These are phyloP conservation scores for Drosophila punjabiensis DNA, from an alignment of 1,140 invertebrate genomes.

Conservation along the genomic window DNA sequence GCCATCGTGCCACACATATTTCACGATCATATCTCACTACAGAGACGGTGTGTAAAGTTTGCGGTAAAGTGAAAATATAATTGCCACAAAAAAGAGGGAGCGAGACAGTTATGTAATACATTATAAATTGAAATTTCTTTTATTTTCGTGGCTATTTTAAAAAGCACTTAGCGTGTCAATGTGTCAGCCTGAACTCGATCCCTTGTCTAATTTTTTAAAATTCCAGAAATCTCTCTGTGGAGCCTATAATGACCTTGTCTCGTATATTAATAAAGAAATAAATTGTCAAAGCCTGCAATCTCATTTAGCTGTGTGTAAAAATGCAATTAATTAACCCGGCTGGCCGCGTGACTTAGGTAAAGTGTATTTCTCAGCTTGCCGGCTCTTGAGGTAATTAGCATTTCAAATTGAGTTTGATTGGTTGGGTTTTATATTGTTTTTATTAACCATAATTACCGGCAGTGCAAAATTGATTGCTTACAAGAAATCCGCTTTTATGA, in stretches of 20 bases:
- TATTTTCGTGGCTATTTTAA: conserved; percentile 37
- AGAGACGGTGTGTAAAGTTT: conserved; percentile 51
- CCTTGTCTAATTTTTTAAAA: conserved; percentile 14
- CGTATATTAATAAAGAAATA: neutral
- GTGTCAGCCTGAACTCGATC: conserved; percentile 12
- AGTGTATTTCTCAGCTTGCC: conserved; percentile 2
- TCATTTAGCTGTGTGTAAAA: conserved; percentile 8
- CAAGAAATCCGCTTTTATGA: neutral
- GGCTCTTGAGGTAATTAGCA: conserved; percentile 6
- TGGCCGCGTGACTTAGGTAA: conserved; percentile 5
- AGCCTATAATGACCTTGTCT: conserved; percentile 13
- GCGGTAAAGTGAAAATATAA: conserved; percentile 65
- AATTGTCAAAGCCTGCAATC: conserved; percentile 17
- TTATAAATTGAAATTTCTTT: conserved; percentile 43
- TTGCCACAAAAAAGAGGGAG: conserved; percentile 27
- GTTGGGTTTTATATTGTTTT: conserved; percentile 20
- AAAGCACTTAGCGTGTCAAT: conserved; percentile 45
- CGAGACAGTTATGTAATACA: conserved; percentile 38
- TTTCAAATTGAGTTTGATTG: conserved; percentile 19
- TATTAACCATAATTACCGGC: conserved; percentile 16
- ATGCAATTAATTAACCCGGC: conserved; percentile 22
- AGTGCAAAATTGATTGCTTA: neutral
- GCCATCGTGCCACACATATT: conserved; percentile 58
- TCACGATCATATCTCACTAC: conserved; percentile 65
- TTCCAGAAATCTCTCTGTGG: conserved; percentile 2